Conservation (phyloP, 2,888 invertebrate species). For the Isoperla grammatica region DNA sequence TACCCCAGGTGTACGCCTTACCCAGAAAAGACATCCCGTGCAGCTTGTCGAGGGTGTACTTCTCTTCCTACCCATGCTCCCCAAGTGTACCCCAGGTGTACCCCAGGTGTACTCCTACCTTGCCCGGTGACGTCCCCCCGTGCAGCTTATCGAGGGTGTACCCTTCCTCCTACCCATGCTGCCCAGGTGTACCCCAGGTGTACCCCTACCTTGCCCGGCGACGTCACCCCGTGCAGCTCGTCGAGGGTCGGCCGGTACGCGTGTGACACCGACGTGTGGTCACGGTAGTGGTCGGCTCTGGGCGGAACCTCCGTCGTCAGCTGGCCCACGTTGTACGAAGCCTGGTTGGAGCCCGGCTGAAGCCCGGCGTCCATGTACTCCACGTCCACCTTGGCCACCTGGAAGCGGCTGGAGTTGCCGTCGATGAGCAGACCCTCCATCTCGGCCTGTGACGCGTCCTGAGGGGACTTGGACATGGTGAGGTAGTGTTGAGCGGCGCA, state of each 20-base stretch:
- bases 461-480: background rate
- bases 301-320: slow-evolving; percentile 46
- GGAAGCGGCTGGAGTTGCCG: slow-evolving; percentile 31
- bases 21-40: no score
- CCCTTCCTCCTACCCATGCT: no score
- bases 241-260: slow-evolving; percentile 40
- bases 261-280: slow-evolving; percentile 39
- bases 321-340: slow-evolving; percentile 36
- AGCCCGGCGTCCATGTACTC: slow-evolving; percentile 23
- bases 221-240: slow-evolving; percentile 38
- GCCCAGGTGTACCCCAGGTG: no score
- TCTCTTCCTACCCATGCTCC: no score
- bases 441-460: background rate
- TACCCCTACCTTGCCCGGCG: slow-evolving; percentile 17
- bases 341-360: slow-evolving; percentile 24
- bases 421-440: no score
- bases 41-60: no score
- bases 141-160: slow-evolving; percentile 41
- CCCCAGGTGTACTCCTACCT: background rate
- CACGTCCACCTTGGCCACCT: slow-evolving; percentile 35
- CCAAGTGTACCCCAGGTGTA: no score
- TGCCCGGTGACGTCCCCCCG: slow-evolving; percentile 33
- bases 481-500: background rate
- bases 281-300: slow-evolving; percentile 44
- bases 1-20: no score